Base-by-base conservation (phyloP, 2,888 invertebrate species). In the Zootermopsis nevadensis region DNA sequence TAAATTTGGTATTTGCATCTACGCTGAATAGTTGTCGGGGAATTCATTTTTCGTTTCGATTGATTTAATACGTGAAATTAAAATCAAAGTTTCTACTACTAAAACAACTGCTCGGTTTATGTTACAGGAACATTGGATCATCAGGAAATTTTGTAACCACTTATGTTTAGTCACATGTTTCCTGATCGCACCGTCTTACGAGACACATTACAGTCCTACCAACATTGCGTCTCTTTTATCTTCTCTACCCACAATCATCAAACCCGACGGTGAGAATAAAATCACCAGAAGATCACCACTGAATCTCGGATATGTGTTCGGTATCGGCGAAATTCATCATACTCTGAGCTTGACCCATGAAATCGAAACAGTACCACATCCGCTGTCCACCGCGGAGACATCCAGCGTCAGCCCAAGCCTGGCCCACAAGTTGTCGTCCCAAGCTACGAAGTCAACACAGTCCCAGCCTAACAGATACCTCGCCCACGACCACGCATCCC, bases 291-390 rank as follows among this genome's bases (percentile, higher is more conserved):
- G 79, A n/a, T 79, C 79, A 0, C 79, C 79, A n/a, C 60, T 79
- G 3, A 79, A 79, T 6, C 60, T 66, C n/a, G 79, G 79, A 12
- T 79, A 60, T 19, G 79, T 79, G 19, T 60, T 79, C 12, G 79
- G 79, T n/a, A 12, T 79, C 35, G 79, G 66, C 8, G 19, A 38
- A 22, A n/a, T 24, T 0, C 79, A 60, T 27, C 66, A 24, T 66
- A 1, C 35, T 24, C 24, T 12, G 33, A 38, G 35, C 2, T 24
- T 79, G 8, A 33, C n/a, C 60, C 55, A 35, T 1, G 27, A 15
- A 6, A 55, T 24, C 31, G 31, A 10, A 24, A 33, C 6, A 12
- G 74, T 74, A 1, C 74, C 74, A 24, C 38, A 74, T 22, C 35
- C 38, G n/a, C 33, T 74, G 7, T 33, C 74, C 38, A 74, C 22